Evolutionary conservation across 2,113 vertebrate genomes (phyloP).

Genomic region (Microcebus tavaratra): DNA sequence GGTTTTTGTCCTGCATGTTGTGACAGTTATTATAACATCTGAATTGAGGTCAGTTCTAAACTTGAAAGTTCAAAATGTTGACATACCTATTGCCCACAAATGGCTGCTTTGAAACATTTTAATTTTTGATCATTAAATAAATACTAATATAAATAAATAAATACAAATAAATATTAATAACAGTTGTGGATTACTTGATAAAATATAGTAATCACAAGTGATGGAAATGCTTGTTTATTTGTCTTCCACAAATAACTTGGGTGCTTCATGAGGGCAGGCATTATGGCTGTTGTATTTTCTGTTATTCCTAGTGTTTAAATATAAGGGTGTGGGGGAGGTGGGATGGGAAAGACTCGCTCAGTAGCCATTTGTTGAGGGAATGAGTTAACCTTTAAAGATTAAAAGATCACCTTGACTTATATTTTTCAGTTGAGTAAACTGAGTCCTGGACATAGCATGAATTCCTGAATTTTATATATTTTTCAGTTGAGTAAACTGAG

Average conservation of each 20-base stretch:
- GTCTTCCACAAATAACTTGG: neutral
- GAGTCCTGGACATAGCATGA: neutral
- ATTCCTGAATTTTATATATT: neutral
- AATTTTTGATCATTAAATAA: slow-evolving; percentile 1
- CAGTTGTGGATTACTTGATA: neutral
- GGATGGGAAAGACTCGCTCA: neutral
- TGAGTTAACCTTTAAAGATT: slow-evolving; percentile 21
- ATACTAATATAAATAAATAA: neutral
- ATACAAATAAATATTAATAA: neutral
- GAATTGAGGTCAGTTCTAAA: neutral
- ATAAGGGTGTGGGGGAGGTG: accelerated
- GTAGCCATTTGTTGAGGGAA: neutral
- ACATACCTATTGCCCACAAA: neutral
- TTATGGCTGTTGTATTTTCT: neutral
- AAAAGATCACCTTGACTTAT: neutral
- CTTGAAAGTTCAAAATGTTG: neutral
- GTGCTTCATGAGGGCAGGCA: neutral
- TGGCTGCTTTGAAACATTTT: neutral
- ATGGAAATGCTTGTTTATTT: neutral
- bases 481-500: neutral
- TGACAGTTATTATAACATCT: neutral
- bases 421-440: neutral
- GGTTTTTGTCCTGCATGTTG: neutral
- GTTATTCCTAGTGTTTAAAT: neutral
- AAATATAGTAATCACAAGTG: neutral